Evolutionary conservation across 2,113 vertebrate genomes (phyloP), one percentile per base, ranked within the genome.

Genomic region (Phrynosoma platyrhinos): DNA sequence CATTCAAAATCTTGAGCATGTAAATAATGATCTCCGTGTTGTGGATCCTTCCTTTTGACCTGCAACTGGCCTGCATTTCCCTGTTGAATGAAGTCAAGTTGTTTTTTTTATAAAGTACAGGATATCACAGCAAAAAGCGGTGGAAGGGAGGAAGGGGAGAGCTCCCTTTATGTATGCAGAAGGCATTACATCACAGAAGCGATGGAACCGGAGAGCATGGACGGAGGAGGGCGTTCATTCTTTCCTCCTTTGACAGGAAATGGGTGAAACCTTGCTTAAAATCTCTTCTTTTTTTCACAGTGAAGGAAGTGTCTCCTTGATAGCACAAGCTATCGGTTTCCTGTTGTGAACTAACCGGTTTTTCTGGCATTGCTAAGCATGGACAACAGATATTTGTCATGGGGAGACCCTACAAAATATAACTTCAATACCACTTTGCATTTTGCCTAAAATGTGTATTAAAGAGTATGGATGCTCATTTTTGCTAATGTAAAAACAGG

Each of bases 281-380:
- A 97, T 98, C 96, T 98, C 96, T 97, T 97, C 97, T 96, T 97
- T 96, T 86, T 40, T 97, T 97, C 95, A 94, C 94, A 95, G 93
- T 92, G 96, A 97, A 99, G 98, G 98, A 99, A 99, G 97, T 93
- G 96, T 97, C 97, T 98, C 97, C 97, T 47, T 96, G 98, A 98
- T 98, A 98, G 97, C 97, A 93, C 93, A 94, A 96, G 95, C 97
- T 96, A 95, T 97, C 97, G 95, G 97, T 96, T 99, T 99, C 98
- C 98, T 99, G 98, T 98, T 98, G 97, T 97, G 97, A 96, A 94
- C 94, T 87, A 96, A 96, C 96, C 95, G 91, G 21, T 9, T 40
- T 94, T 97, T 94, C 96, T 94, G 94, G 94, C 95, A 94, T 93
- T 91, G 90, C 91, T 95, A 95, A 90, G 91, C 90, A 89, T 72